phyloP scores from a whole-genome alignment of 1,140 invertebrate genomes.

The Leptinotarsa defecta region DNA sequence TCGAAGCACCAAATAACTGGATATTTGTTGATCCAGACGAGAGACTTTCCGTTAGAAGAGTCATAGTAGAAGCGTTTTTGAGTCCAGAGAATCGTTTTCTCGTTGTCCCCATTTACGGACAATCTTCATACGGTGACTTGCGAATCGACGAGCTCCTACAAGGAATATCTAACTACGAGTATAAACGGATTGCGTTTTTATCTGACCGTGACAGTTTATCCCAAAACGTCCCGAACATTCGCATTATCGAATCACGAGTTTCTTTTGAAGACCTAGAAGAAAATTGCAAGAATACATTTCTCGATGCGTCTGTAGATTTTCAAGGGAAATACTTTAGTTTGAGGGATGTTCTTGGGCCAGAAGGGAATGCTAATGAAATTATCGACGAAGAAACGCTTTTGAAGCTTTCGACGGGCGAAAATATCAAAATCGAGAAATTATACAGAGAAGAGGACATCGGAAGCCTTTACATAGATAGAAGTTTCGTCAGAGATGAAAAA shows the following conservation, averaged over 20 bases:
- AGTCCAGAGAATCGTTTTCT: not conserved
- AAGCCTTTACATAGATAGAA: not conserved
- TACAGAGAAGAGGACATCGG: not conserved
- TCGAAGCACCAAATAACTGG: not conserved
- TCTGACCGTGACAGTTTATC: not conserved
- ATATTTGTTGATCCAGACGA: not conserved
- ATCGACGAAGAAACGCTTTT: not conserved
- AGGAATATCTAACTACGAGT: not conserved
- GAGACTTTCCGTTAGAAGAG: not conserved
- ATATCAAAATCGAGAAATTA: not conserved
- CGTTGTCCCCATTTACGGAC: not conserved
- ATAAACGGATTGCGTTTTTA: not conserved
- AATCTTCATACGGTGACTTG: not conserved
- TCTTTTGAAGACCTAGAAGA: not conserved
- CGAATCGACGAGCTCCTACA: not conserved
- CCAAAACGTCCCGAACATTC: not conserved
- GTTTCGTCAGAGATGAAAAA: not conserved
- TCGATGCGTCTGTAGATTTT: not conserved
- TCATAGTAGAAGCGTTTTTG: not conserved
- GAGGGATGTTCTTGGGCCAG: not conserved
- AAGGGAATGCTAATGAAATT: not conserved
- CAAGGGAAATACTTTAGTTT: not conserved
- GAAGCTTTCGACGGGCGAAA: not conserved
- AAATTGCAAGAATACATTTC: not conserved
- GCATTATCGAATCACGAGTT: not conserved